Evolutionary conservation across 2,888 invertebrate species (phyloP), one percentile per base, ranked within the genome.

Genomic region (Apamea epomidion): DNA sequence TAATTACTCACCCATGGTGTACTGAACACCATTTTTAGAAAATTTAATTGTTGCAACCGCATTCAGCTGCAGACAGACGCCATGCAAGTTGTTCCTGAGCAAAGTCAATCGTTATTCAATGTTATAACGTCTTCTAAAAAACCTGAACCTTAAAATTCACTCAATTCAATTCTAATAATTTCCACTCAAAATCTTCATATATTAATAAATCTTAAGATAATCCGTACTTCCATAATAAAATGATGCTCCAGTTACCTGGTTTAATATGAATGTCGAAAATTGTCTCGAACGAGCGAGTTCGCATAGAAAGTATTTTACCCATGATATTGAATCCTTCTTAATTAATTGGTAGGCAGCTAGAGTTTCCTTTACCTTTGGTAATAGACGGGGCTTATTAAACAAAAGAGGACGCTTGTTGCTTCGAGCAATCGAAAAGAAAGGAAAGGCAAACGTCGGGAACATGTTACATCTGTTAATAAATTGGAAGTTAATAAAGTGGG

Each of bases 381-480:
- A 82, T 78, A 82, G 64, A 70, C 68, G 65, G 51, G 72, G 29
- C 18, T 64, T 73, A 69, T 70, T 64, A 70, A 78, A 78, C 78
- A 77, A 72, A 71, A 72, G 68, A 42, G 78, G 48, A 51, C 51
- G 32, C 64, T 64, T 5, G 51, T 78, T 64, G 72, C 64, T 82
- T n/a, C 42, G 64, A 73, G 48, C 62, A 73, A 51, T 78, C 21
- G 37, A 77, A 78, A 65, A 37, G 16, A 69, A 42, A 82, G 48
- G 29, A 42, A 58, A 78, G 64, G 18, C 48, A 65, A 60, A 18
- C 14, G 51, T 62, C 37, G 29, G 37, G 21, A 32, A 75, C 54
- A 45, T 45, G 25, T 54, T 21, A 48, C 4, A 29, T 64, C 73
- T 16, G 25, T 74, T 82, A 69, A 73, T 78, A 73, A 82, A 54